Percentiles rank a stretch among this genome's conserved stretches.
These are phyloP conservation scores for Microtus ochrogaster DNA, from an alignment of 2,113 vertebrate genomes.

Conservation along the genomic window DNA sequence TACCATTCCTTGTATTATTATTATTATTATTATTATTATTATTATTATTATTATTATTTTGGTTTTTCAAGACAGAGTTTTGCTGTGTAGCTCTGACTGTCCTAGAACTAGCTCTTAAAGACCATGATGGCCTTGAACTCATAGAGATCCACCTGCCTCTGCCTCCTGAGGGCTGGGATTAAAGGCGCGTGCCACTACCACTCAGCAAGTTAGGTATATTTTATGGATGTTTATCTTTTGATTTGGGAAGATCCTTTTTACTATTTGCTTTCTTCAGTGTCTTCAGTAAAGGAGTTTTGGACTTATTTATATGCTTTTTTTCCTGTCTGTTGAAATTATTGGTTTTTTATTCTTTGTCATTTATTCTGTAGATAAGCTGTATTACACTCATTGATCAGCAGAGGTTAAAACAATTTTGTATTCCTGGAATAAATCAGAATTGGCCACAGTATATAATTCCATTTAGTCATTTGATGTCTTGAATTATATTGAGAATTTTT, in stretches of 20 bases:
- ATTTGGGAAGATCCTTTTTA: background rate
- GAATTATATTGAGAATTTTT: background rate
- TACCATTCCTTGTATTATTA: background rate
- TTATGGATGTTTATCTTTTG: background rate
- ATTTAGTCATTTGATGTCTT: background rate
- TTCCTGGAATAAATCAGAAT: background rate
- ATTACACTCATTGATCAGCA: background rate
- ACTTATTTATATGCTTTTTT: background rate
- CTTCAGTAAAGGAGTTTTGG: background rate
- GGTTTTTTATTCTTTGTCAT: background rate
- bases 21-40: too few relatives aligned
- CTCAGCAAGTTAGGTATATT: background rate
- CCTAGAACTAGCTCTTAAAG: too few relatives aligned
- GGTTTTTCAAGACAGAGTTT: too few relatives aligned
- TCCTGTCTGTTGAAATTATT: background rate
- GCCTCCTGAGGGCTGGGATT: too few relatives aligned
- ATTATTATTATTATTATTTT: too few relatives aligned
- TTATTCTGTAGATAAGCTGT: background rate
- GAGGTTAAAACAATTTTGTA: background rate
- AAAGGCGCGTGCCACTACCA: background rate
- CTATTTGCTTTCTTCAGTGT: background rate
- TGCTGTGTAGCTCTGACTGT: too few relatives aligned
- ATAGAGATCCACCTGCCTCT: too few relatives aligned
- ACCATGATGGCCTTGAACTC: too few relatives aligned
- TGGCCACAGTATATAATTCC: background rate